Evolutionary conservation across 1,140 invertebrate species (phyloP).

Genomic region (Pachyrhynchus sulphureomaculatus): DNA sequence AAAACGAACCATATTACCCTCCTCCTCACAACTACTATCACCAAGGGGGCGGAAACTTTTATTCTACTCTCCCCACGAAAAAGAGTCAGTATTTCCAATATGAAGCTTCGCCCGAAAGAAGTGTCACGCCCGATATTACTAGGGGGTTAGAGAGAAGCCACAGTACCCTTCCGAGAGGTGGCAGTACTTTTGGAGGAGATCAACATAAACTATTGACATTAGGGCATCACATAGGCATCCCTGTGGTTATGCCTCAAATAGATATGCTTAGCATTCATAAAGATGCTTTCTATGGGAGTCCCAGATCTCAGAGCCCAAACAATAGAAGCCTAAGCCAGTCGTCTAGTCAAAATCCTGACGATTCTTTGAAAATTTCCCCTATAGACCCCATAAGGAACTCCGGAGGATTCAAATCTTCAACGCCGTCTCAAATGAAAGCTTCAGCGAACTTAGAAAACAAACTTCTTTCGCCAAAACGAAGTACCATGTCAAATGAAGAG

Average conservation of each 20-base stretch:
- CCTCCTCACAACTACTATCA: conserved; percentile 34
- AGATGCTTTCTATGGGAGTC: conserved; percentile 19
- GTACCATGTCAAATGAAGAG: conserved; percentile 74
- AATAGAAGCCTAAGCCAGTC: neutral
- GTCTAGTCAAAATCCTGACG: conserved; percentile 7
- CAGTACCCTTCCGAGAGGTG: neutral
- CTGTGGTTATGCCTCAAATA: conserved; percentile 40
- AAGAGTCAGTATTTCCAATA: conserved; percentile 41
- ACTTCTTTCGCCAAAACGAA: conserved; percentile 65
- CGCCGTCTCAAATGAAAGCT: conserved; percentile 54
- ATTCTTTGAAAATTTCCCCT: conserved; percentile 59
- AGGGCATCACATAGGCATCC: conserved; percentile 41
- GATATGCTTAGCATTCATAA: conserved; percentile 27
- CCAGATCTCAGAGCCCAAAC: neutral
- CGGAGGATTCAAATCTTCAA: conserved; percentile 60
- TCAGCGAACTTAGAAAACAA: conserved; percentile 45
- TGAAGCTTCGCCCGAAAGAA: conserved; percentile 53
- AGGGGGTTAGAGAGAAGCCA: conserved; percentile 49
- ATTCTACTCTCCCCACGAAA: conserved; percentile 47
- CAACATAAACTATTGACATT: conserved; percentile 15
- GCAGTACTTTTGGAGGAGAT: conserved; percentile 13
- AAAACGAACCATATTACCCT: conserved; percentile 21
- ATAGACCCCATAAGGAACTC: conserved; percentile 59
- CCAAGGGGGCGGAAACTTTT: conserved; percentile 30
- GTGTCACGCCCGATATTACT: conserved; percentile 60